These are phyloP conservation scores for Papilio dardanus DNA, from an alignment of 1,140 invertebrate species.

Conservation along the genomic window DNA sequence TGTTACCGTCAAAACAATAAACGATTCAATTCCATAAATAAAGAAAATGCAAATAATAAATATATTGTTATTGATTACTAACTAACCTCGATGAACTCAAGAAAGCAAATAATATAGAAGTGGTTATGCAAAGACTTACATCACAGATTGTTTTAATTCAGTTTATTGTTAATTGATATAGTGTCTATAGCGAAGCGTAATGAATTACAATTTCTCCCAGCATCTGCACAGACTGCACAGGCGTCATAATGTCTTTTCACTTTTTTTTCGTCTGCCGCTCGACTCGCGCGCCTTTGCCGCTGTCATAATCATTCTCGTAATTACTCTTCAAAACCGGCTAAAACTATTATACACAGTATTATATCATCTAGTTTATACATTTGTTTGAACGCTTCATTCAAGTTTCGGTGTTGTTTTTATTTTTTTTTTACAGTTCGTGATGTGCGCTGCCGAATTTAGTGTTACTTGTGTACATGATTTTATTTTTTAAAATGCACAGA, in stretches of 20 bases:
- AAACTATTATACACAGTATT: constrained; percentile 50
- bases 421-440: constrained; percentile 73
- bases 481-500: constrained; percentile 76
- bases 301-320: constrained; percentile 62
- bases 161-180: constrained; percentile 41
- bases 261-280: constrained; percentile 74
- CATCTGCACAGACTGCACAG: constrained; percentile 55
- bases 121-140: constrained; percentile 37
- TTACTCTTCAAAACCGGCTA: constrained; percentile 58
- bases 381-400: constrained; percentile 47
- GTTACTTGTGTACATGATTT: constrained; percentile 70
- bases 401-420: constrained; percentile 54
- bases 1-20: neutral
- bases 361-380: constrained; percentile 47
- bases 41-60: neutral
- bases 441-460: constrained; percentile 71
- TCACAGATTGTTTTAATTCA: constrained; percentile 42
- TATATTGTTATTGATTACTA: constrained; percentile 3
- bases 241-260: constrained; percentile 70
- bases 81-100: constrained; percentile 4
- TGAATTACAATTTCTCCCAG: constrained; percentile 67
- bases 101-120: constrained; percentile 41
- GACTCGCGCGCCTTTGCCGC: constrained; percentile 63
- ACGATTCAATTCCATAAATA: constrained; percentile 16
- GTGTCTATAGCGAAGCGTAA: constrained; percentile 40